A percentile compares a stretch with the other conserved stretches of the same genome.
phyloP scores from a whole-genome alignment of 2,797 vertebrate genomes.

The Propithecus perrieri region DNA sequence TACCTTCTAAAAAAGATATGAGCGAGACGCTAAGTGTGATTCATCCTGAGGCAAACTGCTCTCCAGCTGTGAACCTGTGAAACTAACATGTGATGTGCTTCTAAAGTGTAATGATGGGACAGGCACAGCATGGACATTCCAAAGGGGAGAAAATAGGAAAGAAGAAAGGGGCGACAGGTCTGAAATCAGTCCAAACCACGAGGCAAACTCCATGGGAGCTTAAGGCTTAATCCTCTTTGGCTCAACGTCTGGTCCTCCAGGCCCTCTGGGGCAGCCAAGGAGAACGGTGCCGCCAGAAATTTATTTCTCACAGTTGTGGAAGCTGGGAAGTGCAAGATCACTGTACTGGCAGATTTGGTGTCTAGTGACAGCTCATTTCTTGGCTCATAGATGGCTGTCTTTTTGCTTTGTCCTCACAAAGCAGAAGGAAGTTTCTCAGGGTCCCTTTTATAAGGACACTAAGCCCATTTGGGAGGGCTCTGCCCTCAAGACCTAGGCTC shows the following conservation, averaged over 20 bases:
- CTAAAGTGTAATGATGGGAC: background rate
- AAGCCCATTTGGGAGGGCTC: too few species aligned
- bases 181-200: background rate
- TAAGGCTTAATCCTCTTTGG: background rate
- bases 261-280: background rate
- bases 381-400: background rate
- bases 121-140: background rate
- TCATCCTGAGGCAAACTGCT: background rate
- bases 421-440: too few species aligned
- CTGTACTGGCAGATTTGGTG: background rate
- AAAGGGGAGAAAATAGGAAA: background rate
- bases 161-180: background rate
- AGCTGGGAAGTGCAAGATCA: background rate
- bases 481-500: too few species aligned
- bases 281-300: background rate
- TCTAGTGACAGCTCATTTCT: background rate
- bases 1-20: background rate
- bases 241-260: background rate
- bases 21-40: too few species aligned
- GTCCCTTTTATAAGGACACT: too few species aligned
- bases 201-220: background rate
- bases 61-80: background rate
- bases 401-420: too few species aligned
- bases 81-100: background rate
- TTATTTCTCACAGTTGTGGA: too few species aligned